Evolutionary conservation across 2,113 vertebrate species (phyloP).

Genomic region (Odobenus rosmarus): DNA sequence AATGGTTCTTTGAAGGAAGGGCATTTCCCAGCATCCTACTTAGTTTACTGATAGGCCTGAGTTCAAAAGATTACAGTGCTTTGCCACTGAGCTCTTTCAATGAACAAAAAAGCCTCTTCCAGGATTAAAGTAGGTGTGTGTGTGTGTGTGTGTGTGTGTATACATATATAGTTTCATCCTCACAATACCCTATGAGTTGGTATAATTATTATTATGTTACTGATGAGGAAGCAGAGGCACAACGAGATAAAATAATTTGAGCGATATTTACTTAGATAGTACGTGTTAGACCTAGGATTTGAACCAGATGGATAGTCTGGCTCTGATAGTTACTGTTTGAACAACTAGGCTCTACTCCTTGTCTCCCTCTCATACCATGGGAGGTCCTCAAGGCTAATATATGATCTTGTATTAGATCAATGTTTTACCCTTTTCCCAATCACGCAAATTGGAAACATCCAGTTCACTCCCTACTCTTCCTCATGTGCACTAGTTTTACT

Average conservation of each 20-base stretch:
- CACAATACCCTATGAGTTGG: not conserved
- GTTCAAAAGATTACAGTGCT: not conserved
- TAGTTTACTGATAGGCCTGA: not conserved
- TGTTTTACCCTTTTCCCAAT: not conserved
- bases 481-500: not conserved
- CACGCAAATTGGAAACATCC: not conserved
- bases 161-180: not conserved
- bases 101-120: not conserved
- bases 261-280: not conserved
- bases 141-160: not conserved
- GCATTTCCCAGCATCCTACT: not conserved
- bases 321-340: not conserved
- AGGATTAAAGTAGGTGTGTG: not conserved
- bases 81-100: not conserved
- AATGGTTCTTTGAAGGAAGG: not conserved
- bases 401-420: not conserved
- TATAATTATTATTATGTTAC: not conserved
- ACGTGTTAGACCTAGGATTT: not conserved
- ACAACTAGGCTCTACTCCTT: not conserved
- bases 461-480: not conserved
- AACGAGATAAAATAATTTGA: constrained; percentile 10
- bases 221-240: not conserved
- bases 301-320: not conserved
- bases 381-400: not conserved
- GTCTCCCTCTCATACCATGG: not conserved